A percentile compares a stretch with the other conserved stretches of the same genome.
Evolutionary conservation across 2,888 invertebrate genomes (phyloP).

Genomic region (Acleris laterana): DNA sequence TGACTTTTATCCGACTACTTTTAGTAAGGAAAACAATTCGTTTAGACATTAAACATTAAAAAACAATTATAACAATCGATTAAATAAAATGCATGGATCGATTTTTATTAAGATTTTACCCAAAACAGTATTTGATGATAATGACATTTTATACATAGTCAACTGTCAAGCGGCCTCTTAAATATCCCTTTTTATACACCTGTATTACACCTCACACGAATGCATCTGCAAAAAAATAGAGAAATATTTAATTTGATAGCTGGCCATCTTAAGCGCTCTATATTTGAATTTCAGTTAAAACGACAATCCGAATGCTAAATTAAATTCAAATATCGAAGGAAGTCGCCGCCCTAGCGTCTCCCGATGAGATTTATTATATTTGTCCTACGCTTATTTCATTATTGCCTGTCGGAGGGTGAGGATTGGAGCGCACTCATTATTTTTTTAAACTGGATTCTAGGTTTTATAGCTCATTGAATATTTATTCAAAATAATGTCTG

Average conservation of each 20-base stretch:
- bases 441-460: constrained; percentile 32
- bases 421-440: constrained; percentile 51
- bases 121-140: no score
- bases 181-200: no score
- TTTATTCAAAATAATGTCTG: neutral
- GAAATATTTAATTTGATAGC: constrained; percentile 4
- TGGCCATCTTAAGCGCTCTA: constrained; percentile 14
- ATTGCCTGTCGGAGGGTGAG: constrained; percentile 66
- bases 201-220: neutral
- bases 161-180: no score
- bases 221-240: neutral
- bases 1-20: no score
- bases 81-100: no score
- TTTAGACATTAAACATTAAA: no score
- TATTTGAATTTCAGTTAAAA: constrained; percentile 51
- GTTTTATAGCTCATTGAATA: constrained; percentile 13
- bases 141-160: no score
- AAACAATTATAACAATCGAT: no score
- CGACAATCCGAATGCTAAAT: constrained; percentile 78
- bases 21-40: no score
- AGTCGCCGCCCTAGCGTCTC: constrained; percentile 78
- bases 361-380: constrained; percentile 82
- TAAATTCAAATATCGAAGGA: constrained; percentile 84
- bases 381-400: constrained; percentile 84
- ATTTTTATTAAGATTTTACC: no score